Evolutionary conservation across 2,888 invertebrate genomes (phyloP).

Genomic region (Drosophila multiciliata): DNA sequence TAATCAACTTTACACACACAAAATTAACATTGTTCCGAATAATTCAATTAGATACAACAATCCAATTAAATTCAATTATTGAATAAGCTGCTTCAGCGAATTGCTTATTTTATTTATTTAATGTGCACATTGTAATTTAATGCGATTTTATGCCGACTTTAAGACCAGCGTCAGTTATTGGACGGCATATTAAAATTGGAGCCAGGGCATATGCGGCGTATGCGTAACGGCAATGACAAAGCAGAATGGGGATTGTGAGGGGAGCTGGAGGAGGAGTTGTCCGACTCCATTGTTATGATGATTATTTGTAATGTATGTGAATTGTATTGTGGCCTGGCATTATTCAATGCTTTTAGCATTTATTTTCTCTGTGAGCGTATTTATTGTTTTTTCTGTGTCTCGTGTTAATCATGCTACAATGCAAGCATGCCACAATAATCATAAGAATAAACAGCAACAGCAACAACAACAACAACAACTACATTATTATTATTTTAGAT

Average conservation of each 20-base stretch:
- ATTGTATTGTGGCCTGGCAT: conserved; percentile 38
- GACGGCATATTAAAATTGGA: background rate
- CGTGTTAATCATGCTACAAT: conserved; percentile 75
- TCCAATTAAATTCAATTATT: background rate
- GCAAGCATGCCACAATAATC: conserved; percentile 68
- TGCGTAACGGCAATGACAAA: conserved; percentile 45
- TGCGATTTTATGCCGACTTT: conserved; percentile 48
- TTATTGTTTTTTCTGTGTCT: conserved; percentile 51
- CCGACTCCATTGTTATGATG: conserved; percentile 63
- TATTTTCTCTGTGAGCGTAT: conserved; percentile 23
- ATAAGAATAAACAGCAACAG: conserved; percentile 63
- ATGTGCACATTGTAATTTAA: conserved; percentile 51
- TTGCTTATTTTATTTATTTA: conserved; percentile 1
- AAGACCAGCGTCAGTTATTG: conserved; percentile 20
- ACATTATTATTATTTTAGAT: conserved; percentile 73
- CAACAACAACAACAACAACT: conserved; percentile 36
- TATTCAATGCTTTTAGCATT: conserved; percentile 68
- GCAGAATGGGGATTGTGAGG: background rate
- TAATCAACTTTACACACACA: background rate
- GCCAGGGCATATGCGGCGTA: conserved; percentile 39
- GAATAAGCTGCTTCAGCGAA: background rate
- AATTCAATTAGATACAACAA: background rate
- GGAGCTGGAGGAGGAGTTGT: background rate
- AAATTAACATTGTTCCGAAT: background rate
- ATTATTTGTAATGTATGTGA: conserved; percentile 68